Conservation (phyloP, 1,140 invertebrate species). For the Chironomus tepperi region DNA sequence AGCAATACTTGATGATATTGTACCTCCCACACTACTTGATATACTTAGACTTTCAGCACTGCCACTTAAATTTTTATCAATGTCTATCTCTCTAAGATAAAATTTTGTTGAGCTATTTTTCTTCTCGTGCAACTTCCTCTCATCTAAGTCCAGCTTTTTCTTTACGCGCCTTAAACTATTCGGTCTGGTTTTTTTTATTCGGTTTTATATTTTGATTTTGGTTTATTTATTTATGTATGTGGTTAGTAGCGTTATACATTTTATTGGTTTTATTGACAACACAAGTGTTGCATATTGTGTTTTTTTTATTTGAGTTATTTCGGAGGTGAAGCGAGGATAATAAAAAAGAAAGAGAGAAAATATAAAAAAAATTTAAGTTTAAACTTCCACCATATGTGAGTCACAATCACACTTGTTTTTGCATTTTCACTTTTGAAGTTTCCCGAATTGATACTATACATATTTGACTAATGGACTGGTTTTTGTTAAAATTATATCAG, state of each 20-base stretch:
- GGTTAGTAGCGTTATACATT: constrained; percentile 1
- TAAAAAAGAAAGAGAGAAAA: background rate
- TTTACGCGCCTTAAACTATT: constrained; percentile 15
- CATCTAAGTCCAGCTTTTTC: background rate
- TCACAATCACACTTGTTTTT: too few relatives aligned
- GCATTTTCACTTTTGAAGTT: too few relatives aligned
- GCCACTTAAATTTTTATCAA: constrained; percentile 15
- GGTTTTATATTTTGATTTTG: background rate
- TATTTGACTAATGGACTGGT: too few relatives aligned
- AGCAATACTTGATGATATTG: background rate
- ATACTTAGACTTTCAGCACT: constrained; percentile 16
- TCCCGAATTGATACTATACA: too few relatives aligned
- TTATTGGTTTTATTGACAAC: background rate
- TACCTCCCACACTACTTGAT: background rate
- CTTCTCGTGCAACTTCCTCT: background rate
- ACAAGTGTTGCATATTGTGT: background rate
- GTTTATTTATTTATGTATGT: too few relatives aligned
- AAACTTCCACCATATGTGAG: background rate
- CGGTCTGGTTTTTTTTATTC: background rate
- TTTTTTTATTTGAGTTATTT: constrained; percentile 27
- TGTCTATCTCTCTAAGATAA: constrained; percentile 17
- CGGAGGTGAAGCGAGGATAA: constrained; percentile 24
- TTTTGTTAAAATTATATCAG: too few relatives aligned
- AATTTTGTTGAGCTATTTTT: constrained; percentile 1
- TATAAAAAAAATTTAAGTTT: background rate